These are phyloP conservation scores for Mimachlamys varia DNA, from an alignment of 2,888 invertebrate genomes.

Conservation along the genomic window DNA sequence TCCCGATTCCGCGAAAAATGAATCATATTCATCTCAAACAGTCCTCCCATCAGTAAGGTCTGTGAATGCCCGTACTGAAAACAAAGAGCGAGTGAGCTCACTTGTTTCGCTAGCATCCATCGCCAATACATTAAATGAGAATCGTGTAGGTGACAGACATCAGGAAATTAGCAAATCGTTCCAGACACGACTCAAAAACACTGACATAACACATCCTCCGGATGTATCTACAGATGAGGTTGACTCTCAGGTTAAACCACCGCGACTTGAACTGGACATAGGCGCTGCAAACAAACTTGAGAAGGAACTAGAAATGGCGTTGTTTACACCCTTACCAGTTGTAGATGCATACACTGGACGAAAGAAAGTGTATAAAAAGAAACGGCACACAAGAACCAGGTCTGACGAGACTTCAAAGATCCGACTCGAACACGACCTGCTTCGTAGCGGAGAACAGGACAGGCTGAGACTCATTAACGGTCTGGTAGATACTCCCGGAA, in stretches of 20 bases:
- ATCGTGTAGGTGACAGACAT: not conserved
- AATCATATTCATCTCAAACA: not conserved
- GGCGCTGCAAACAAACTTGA: not conserved
- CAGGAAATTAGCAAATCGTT: not conserved
- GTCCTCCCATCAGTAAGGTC: not conserved
- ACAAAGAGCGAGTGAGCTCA: not conserved
- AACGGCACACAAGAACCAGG: constrained; percentile 9
- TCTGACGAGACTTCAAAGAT: not conserved
- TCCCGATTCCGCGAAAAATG: not conserved
- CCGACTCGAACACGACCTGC: not conserved
- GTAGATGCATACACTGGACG: not conserved
- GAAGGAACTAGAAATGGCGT: not conserved
- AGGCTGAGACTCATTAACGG: not conserved
- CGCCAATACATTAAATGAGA: not conserved
- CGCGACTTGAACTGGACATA: not conserved
- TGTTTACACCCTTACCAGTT: not conserved
- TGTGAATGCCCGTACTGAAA: not conserved
- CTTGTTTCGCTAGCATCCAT: not conserved
- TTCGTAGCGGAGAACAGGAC: not conserved
- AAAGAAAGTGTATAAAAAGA: not conserved
- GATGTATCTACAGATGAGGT: not conserved
- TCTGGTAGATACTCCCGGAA: not conserved
- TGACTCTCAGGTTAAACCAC: not conserved
- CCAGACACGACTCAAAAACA: not conserved
- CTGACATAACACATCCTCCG: not conserved